Percentiles rank a stretch among this genome's conserved stretches.
Conservation (phyloP, 2,113 vertebrate genomes). For the Chaetodon auriga region DNA sequence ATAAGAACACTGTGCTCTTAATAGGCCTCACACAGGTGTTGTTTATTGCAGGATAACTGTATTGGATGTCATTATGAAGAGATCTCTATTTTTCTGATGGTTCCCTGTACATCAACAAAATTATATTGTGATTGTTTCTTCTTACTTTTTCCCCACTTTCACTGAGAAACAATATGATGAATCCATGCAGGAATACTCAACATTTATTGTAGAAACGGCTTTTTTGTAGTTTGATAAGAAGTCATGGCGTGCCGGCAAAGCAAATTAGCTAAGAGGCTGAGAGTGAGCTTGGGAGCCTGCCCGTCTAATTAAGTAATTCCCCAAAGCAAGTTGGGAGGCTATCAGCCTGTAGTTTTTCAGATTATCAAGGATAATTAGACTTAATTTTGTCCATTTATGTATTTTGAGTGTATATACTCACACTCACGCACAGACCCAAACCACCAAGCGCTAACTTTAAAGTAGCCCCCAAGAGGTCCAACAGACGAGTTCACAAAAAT, state of each 20-base stretch:
- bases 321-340: conserved; percentile 39
- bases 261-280: conserved; percentile 52
- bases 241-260: conserved; percentile 55
- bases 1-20: conserved; percentile 1
- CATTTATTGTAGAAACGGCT: conserved; percentile 19
- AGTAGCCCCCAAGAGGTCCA: conserved; percentile 5
- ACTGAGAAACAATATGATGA: conserved; percentile 29
- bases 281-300: conserved; percentile 53
- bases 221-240: conserved; percentile 55
- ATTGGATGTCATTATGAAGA: conserved; percentile 23
- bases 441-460: conserved; percentile 20
- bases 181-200: conserved; percentile 36
- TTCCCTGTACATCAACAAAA: conserved; percentile 21
- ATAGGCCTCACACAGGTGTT: conserved; percentile 1
- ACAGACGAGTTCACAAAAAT: background rate
- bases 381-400: conserved; percentile 52
- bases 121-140: conserved; percentile 36
- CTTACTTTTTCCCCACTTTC: conserved; percentile 6
- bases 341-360: conserved; percentile 41
- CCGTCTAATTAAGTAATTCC: conserved; percentile 72
- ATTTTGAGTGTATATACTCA: conserved; percentile 26
- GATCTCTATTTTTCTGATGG: conserved; percentile 26
- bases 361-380: conserved; percentile 65
- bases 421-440: background rate
- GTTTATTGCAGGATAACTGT: conserved; percentile 17